Evolutionary conservation across 2,888 invertebrate genomes (phyloP).

Genomic region (Colostygia pectinataria): DNA sequence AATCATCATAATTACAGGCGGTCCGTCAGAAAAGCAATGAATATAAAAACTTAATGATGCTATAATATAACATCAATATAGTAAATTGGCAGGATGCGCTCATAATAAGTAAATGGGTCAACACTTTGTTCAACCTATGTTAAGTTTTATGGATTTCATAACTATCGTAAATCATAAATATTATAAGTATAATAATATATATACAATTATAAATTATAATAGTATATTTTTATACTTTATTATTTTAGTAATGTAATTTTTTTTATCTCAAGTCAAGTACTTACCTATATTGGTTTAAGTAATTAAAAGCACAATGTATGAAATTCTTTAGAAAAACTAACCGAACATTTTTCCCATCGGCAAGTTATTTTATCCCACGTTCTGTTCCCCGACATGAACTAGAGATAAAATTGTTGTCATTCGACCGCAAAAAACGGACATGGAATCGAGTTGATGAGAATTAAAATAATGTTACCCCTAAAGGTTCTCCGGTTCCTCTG

Average conservation of each 20-base stretch:
- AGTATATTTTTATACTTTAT: no score
- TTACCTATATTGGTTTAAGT: no score
- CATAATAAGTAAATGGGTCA: slow-evolving; percentile 70
- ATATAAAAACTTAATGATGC: slow-evolving; percentile 76
- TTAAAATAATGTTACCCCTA: slow-evolving; percentile 57
- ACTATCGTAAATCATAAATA: neutral
- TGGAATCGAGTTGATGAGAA: slow-evolving; percentile 59
- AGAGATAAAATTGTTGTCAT: slow-evolving; percentile 61
- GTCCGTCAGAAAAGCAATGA: slow-evolving; percentile 61
- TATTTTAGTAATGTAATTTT: no score
- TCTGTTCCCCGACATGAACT: slow-evolving; percentile 43
- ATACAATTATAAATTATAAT: no score
- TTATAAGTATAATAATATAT: no score
- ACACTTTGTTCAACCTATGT: slow-evolving; percentile 52
- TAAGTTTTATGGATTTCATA: slow-evolving; percentile 35
- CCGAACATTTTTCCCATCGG: slow-evolving; percentile 35
- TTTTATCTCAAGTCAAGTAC: no score
- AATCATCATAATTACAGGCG: slow-evolving; percentile 76
- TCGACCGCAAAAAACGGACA: slow-evolving; percentile 61
- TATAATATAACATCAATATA: slow-evolving; percentile 78
- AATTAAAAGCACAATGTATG: no score
- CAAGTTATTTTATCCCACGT: slow-evolving; percentile 51
- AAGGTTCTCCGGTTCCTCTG: slow-evolving; percentile 46
- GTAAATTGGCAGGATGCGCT: slow-evolving; percentile 77
- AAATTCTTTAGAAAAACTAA: no score